A percentile compares a stretch with the other conserved stretches of the same genome.
Evolutionary conservation across 2,113 vertebrate species (phyloP).

Genomic region (Panurus biarmicus): DNA sequence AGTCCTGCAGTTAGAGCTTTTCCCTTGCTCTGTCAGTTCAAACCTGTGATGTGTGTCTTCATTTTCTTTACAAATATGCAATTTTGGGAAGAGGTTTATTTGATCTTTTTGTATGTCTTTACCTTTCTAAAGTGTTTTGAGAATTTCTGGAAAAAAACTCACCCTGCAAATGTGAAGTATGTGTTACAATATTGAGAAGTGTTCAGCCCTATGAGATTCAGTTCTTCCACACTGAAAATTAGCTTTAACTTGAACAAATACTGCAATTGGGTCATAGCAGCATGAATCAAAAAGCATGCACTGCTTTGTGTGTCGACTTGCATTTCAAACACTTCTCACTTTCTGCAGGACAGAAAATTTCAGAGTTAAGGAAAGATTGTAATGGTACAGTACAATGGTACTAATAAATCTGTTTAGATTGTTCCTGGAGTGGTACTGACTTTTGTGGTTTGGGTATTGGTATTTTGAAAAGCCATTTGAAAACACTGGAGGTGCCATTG

Average conservation of each 20-base stretch:
- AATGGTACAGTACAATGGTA: neutral
- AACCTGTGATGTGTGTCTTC: neutral
- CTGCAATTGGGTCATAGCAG: neutral
- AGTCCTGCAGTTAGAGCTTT: neutral
- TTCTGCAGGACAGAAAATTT: neutral
- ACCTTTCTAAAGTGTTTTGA: neutral
- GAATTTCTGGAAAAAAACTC: neutral
- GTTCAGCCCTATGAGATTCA: neutral
- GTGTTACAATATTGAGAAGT: neutral
- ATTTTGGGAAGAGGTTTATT: neutral
- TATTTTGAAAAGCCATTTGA: neutral
- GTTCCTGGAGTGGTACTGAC: neutral
- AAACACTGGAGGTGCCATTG: neutral
- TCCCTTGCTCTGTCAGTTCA: neutral
- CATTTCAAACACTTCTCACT: neutral
- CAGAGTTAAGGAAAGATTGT: neutral
- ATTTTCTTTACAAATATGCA: neutral
- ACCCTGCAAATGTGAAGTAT: neutral
- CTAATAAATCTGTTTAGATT: neutral
- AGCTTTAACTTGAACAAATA: neutral
- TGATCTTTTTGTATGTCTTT: neutral
- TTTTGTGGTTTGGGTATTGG: neutral
- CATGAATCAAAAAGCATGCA: neutral
- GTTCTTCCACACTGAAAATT: neutral
- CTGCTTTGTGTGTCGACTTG: neutral